phyloP scores from a whole-genome alignment of 2,888 invertebrate species.

The Drosophila picticornis region DNA sequence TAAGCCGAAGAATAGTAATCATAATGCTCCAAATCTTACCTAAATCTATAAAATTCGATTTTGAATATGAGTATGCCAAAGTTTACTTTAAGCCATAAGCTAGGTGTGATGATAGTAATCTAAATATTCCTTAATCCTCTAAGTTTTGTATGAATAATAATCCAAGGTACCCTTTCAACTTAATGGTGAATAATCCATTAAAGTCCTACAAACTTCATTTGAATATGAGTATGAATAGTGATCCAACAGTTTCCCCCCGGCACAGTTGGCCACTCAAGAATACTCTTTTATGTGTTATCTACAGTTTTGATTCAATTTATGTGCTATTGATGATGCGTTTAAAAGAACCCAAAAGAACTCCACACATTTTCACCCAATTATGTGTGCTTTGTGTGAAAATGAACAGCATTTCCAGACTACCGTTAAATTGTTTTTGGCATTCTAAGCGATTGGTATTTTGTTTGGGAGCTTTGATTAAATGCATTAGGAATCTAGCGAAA shows the following conservation, averaged over 20 bases:
- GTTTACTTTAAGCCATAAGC: neutral
- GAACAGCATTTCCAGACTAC: constrained; percentile 38
- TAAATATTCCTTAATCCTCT: neutral
- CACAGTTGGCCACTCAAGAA: neutral
- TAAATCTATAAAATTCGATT: neutral
- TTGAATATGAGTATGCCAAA: neutral
- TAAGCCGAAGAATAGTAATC: neutral
- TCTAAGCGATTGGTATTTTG: constrained; percentile 45
- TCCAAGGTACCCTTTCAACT: neutral
- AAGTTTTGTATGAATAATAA: neutral
- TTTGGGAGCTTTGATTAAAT: constrained; percentile 63
- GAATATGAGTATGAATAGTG: neutral
- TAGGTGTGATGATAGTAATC: neutral
- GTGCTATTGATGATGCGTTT: constrained; percentile 24
- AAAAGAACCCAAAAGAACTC: constrained; percentile 6
- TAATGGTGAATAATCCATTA: neutral
- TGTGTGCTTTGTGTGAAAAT: constrained; percentile 41
- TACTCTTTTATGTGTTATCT: neutral
- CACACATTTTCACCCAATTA: constrained; percentile 34
- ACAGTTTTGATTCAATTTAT: constrained; percentile 26
- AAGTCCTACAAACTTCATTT: neutral
- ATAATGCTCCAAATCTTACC: neutral
- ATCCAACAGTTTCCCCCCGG: neutral
- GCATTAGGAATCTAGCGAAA: constrained; percentile 58
- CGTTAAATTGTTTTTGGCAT: constrained; percentile 71